Percentiles rank a stretch among this genome's conserved stretches.
phyloP scores from a whole-genome alignment of 2,888 invertebrate genomes.

The Volucella inflata region DNA sequence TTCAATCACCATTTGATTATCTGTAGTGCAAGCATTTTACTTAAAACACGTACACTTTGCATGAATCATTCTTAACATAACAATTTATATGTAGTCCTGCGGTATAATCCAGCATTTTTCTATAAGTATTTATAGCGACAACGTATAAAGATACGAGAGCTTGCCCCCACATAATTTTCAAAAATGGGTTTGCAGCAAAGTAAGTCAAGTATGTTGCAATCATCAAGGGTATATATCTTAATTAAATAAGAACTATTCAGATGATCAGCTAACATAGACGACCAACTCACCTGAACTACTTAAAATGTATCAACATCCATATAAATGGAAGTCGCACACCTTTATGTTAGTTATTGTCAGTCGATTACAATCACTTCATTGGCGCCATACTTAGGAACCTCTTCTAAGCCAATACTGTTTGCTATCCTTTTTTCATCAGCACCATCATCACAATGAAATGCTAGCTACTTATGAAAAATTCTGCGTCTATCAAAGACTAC shows the following conservation, averaged over 20 bases:
- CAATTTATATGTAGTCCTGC: too few relatives aligned
- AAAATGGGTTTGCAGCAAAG: slow-evolving; percentile 8
- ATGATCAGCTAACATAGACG: slow-evolving; percentile 42
- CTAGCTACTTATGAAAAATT: slow-evolving; percentile 35
- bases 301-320: slow-evolving; percentile 26
- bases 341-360: slow-evolving; percentile 20
- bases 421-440: slow-evolving; percentile 22
- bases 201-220: slow-evolving; percentile 52
- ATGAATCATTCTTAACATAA: too few relatives aligned
- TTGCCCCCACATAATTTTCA: background rate
- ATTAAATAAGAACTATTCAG: slow-evolving; percentile 39
- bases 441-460: slow-evolving; percentile 47
- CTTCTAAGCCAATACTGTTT: slow-evolving; percentile 31
- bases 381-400: slow-evolving; percentile 60
- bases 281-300: slow-evolving; percentile 51
- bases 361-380: slow-evolving; percentile 57
- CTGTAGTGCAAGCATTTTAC: too few relatives aligned
- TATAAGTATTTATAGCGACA: background rate
- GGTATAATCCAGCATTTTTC: too few relatives aligned
- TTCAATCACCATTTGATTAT: too few relatives aligned
- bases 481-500: slow-evolving; percentile 39
- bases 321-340: slow-evolving; percentile 38
- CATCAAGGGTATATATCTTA: slow-evolving; percentile 33
- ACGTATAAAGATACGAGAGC: slow-evolving; percentile 21
- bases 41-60: too few relatives aligned